A percentile compares a stretch with the other conserved stretches of the same genome.
Evolutionary conservation across 2,888 invertebrate genomes (phyloP).

Genomic region (Sinohyriopsis cumingii): DNA sequence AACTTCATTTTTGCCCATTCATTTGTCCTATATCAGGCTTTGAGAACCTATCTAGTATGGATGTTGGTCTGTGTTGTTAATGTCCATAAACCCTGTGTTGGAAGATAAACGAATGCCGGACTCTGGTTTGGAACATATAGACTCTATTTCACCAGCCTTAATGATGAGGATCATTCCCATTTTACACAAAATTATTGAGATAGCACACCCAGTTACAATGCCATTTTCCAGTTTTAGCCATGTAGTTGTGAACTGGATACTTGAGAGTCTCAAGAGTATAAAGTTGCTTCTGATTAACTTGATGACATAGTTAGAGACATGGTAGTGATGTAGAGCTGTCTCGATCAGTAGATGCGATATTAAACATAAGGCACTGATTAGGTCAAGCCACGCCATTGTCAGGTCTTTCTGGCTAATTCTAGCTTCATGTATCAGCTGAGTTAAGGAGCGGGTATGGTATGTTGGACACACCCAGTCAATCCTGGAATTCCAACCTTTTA

Average conservation of each 20-base stretch:
- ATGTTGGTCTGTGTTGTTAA: conserved; percentile 8
- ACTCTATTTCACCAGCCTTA: conserved; percentile 12
- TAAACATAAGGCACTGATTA: conserved; percentile 5
- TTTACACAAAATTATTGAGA: too few species aligned
- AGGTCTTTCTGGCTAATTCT: conserved; percentile 7
- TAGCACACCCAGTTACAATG: conserved; percentile 5
- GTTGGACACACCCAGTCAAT: conserved; percentile 22
- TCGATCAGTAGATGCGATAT: conserved; percentile 2
- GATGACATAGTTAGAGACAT: neutral
- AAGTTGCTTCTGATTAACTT: conserved; percentile 4
- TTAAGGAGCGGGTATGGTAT: conserved; percentile 17
- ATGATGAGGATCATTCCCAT: conserved; percentile 21
- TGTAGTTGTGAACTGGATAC: neutral
- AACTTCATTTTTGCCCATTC: neutral
- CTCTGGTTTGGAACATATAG: conserved; percentile 7
- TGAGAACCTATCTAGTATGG: conserved; percentile 4
- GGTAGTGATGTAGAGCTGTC: conserved; percentile 6
- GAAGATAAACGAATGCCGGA: conserved; percentile 6
- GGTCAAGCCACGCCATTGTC: conserved; percentile 9
- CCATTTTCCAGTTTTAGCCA: conserved; percentile 11
- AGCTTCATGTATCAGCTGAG: conserved; percentile 19
- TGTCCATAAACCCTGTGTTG: conserved; percentile 13
- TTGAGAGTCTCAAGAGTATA: neutral
- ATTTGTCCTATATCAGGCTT: neutral
- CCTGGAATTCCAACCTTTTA: conserved; percentile 28